A percentile compares a stretch with the other conserved stretches of the same genome.
Evolutionary conservation across 1,140 invertebrate species (phyloP).

Genomic region (Lasioglossum albipes): DNA sequence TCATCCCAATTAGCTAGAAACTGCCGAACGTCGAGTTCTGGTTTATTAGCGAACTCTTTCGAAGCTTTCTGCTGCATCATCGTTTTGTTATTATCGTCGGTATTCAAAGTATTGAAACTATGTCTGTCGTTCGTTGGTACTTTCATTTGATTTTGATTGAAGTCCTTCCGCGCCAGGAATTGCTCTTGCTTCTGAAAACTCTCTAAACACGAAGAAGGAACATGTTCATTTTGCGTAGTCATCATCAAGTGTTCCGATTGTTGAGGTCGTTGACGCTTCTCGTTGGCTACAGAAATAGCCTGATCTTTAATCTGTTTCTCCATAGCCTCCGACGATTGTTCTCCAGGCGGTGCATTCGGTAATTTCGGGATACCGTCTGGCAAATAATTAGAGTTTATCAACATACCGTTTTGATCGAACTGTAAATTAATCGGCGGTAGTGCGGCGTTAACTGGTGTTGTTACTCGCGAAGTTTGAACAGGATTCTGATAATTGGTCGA

Average conservation of each 20-base stretch:
- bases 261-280: slow-evolving; percentile 41
- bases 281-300: slow-evolving; percentile 9
- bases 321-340: slow-evolving; percentile 39
- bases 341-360: slow-evolving; percentile 29
- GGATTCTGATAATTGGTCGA: slow-evolving; percentile 71
- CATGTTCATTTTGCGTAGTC: slow-evolving; percentile 32
- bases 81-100: slow-evolving; percentile 12
- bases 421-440: slow-evolving; percentile 76
- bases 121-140: slow-evolving; percentile 31
- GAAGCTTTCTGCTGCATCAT: slow-evolving; percentile 53
- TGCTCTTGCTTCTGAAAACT: slow-evolving; percentile 38
- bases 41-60: slow-evolving; percentile 76
- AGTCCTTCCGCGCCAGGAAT: slow-evolving; percentile 33
- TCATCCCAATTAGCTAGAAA: slow-evolving; percentile 79
- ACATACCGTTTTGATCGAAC: slow-evolving; percentile 77
- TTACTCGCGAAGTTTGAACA: slow-evolving; percentile 61
- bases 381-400: slow-evolving; percentile 75
- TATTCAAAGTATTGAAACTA: slow-evolving; percentile 23
- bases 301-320: slow-evolving; percentile 49
- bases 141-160: slow-evolving; percentile 48
- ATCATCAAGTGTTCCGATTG: slow-evolving; percentile 53
- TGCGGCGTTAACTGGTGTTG: slow-evolving; percentile 38
- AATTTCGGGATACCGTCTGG: slow-evolving; percentile 58
- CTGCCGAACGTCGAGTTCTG: slow-evolving; percentile 76
- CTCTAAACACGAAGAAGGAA: slow-evolving; percentile 14